These are phyloP conservation scores for Pinna nobilis DNA, from an alignment of 1,140 invertebrate species.

Conservation along the genomic window DNA sequence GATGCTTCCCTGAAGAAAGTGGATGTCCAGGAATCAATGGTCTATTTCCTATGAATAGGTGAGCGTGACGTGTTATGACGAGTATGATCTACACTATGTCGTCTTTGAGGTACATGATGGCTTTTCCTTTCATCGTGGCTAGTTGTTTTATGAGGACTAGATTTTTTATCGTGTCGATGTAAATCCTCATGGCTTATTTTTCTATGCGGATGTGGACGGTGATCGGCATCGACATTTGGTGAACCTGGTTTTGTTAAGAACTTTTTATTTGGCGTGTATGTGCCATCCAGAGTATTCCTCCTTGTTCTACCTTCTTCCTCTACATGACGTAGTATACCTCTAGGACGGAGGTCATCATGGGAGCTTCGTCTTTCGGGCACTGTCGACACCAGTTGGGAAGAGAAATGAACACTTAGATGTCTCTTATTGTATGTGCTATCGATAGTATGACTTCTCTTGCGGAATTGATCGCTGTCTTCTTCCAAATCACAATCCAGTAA, in stretches of 20 bases:
- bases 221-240: too few relatives aligned
- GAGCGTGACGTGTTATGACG: too few relatives aligned
- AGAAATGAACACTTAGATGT: slow-evolving; percentile 9
- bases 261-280: not conserved
- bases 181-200: too few relatives aligned
- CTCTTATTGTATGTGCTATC: not conserved
- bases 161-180: too few relatives aligned
- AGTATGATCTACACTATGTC: too few relatives aligned
- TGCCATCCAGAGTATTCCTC: not conserved
- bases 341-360: slow-evolving; percentile 2
- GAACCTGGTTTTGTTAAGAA: not conserved
- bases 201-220: too few relatives aligned
- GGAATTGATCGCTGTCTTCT: not conserved
- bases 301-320: not conserved
- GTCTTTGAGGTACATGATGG: too few relatives aligned
- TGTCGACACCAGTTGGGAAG: slow-evolving; percentile 1
- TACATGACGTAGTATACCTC: not conserved
- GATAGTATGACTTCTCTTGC: slow-evolving; percentile 10
- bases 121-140: too few relatives aligned
- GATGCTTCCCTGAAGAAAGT: too few relatives aligned
- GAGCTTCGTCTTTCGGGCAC: slow-evolving; percentile 1
- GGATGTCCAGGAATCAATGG: too few relatives aligned
- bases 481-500: not conserved
- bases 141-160: too few relatives aligned
- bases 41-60: too few relatives aligned